These are phyloP conservation scores for Sarcophaga variegata DNA, from an alignment of 2,888 invertebrate species.

Conservation along the genomic window DNA sequence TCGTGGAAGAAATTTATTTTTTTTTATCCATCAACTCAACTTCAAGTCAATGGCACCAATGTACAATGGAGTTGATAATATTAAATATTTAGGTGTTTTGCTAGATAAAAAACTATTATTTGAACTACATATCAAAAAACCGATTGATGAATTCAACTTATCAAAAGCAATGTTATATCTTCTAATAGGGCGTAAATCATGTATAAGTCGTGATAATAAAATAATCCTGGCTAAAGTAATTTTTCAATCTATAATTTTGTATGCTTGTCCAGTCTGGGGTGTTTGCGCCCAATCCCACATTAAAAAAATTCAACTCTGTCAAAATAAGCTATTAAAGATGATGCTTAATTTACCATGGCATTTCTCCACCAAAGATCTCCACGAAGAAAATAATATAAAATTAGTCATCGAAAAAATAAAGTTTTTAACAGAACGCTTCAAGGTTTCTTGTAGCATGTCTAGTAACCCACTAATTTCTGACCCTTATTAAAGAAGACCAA, in stretches of 20 bases:
- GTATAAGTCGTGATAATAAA: conserved; percentile 6
- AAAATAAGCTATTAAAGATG: too few relatives aligned
- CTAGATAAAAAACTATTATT: background rate
- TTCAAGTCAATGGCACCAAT: too few relatives aligned
- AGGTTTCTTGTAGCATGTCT: background rate
- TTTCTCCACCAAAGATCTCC: too few relatives aligned
- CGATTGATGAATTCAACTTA: background rate
- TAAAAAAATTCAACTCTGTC: too few relatives aligned
- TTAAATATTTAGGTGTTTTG: conserved; percentile 14
- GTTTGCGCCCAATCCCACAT: too few relatives aligned
- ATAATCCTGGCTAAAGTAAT: conserved; percentile 12
- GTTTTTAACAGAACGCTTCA: background rate
- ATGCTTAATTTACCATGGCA: too few relatives aligned
- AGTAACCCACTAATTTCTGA: background rate
- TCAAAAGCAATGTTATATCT: background rate
- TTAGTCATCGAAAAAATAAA: background rate
- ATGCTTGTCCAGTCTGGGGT: too few relatives aligned
- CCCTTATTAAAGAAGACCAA: background rate
- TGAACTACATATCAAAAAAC: background rate
- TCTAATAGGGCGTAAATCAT: conserved; percentile 1
- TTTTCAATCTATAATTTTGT: conserved; percentile 4
- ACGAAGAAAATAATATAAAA: background rate
- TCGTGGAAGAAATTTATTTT: too few relatives aligned
- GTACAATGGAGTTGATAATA: background rate
- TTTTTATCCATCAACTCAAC: too few relatives aligned